Conservation (phyloP, 2,888 invertebrate species). For the Lamellibrachia satsuma region DNA sequence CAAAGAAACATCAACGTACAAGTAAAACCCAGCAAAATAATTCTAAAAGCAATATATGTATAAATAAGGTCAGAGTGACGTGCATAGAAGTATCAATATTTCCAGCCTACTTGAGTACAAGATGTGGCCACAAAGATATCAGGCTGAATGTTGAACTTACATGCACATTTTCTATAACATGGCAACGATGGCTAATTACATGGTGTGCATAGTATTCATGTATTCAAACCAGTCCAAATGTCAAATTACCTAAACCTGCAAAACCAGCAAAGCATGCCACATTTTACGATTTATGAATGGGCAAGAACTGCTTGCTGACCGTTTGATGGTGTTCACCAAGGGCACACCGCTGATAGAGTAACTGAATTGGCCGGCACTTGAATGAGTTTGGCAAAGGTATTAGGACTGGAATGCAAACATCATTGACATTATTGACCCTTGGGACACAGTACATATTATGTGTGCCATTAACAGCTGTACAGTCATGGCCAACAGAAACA, state of each 20-base stretch:
- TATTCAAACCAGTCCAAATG: neutral
- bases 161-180: neutral
- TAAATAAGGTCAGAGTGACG: too few species aligned
- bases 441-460: neutral
- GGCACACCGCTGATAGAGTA: neutral
- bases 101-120: neutral
- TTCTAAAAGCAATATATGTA: too few species aligned
- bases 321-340: neutral
- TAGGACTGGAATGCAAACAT: conserved; percentile 8
- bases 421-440: neutral
- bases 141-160: neutral
- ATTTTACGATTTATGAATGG: neutral
- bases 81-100: neutral
- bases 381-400: neutral
- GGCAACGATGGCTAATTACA: neutral
- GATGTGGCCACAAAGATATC: neutral
- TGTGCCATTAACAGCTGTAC: neutral
- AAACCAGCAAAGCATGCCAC: neutral
- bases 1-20: neutral
- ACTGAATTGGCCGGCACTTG: neutral
- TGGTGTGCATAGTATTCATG: neutral
- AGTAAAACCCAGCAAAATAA: too few species aligned
- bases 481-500: neutral
- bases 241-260: neutral
- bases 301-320: neutral